phyloP scores from a whole-genome alignment of 1,140 invertebrate genomes.

The Melitaea cinxia region DNA sequence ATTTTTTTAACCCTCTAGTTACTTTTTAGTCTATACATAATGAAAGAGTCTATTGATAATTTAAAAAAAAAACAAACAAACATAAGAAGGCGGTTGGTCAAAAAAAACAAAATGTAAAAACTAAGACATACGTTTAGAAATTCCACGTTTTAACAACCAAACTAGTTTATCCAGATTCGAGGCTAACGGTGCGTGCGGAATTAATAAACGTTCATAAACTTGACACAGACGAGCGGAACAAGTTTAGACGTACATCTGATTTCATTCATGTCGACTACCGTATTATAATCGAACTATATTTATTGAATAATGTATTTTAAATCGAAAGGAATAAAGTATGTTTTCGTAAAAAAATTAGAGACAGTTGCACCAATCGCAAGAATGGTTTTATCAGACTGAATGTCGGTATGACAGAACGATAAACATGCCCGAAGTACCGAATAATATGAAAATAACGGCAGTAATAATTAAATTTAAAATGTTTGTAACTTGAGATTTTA shows the following conservation, averaged over 20 bases:
- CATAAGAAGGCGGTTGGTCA: not conserved
- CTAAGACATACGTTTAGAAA: conserved; percentile 15
- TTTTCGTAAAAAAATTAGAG: not conserved
- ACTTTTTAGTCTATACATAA: too few species aligned
- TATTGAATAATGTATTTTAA: not conserved
- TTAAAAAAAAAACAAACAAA: conserved; percentile 4
- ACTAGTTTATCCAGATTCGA: conserved; percentile 29
- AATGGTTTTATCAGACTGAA: not conserved
- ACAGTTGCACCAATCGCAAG: not conserved
- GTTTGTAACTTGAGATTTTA: too few species aligned
- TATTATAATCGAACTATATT: not conserved
- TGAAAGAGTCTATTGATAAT: too few species aligned
- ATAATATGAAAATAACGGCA: not conserved
- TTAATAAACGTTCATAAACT: conserved; percentile 38
- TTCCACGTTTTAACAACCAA: conserved; percentile 14
- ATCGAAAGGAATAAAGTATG: not conserved
- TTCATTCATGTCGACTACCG: conserved; percentile 21
- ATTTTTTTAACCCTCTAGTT: too few species aligned
- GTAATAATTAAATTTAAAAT: not conserved
- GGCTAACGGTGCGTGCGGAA: conserved; percentile 37
- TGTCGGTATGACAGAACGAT: not conserved
- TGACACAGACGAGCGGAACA: conserved; percentile 35
- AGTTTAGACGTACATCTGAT: conserved; percentile 22
- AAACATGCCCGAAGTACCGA: not conserved
- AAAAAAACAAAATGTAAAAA: too few species aligned